phyloP scores from a whole-genome alignment of 2,113 vertebrate species.

The Charina bottae region DNA sequence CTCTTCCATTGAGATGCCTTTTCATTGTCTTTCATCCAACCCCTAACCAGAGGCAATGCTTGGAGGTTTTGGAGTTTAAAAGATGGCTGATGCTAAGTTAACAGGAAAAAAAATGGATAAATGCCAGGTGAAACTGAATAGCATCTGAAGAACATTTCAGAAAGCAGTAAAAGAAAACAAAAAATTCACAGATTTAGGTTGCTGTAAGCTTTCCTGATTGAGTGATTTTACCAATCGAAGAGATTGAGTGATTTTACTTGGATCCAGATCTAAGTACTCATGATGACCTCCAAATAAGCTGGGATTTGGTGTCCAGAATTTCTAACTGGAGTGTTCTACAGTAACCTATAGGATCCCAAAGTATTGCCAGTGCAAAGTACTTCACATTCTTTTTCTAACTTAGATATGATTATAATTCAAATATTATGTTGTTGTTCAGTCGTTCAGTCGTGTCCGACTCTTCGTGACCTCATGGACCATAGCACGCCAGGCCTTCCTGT shows the following conservation, averaged over 20 bases:
- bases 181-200: constrained; percentile 21
- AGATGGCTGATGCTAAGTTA: constrained; percentile 35
- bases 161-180: constrained; percentile 26
- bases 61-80: constrained; percentile 46
- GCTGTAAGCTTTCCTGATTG: constrained; percentile 27
- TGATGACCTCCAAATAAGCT: neutral
- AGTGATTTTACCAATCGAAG: constrained; percentile 18
- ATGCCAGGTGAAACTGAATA: constrained; percentile 34
- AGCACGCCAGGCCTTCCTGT: too few species aligned
- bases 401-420: neutral
- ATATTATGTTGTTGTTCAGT: too few species aligned
- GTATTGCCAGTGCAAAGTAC: neutral
- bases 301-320: neutral
- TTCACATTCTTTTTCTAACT: neutral
- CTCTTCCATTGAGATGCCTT: constrained; percentile 30
- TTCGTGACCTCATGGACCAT: too few species aligned
- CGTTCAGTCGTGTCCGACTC: too few species aligned
- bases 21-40: constrained; percentile 37
- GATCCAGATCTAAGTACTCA: neutral
- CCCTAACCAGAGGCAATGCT: constrained; percentile 39
- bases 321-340: neutral
- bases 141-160: constrained; percentile 43
- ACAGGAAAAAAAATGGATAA: constrained; percentile 10
- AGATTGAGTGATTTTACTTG: constrained; percentile 12
- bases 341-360: neutral